Base-by-base conservation (phyloP, 37 sponge, comb jelly and placozoan genomes). In the Petrosia ficiformis region DNA sequence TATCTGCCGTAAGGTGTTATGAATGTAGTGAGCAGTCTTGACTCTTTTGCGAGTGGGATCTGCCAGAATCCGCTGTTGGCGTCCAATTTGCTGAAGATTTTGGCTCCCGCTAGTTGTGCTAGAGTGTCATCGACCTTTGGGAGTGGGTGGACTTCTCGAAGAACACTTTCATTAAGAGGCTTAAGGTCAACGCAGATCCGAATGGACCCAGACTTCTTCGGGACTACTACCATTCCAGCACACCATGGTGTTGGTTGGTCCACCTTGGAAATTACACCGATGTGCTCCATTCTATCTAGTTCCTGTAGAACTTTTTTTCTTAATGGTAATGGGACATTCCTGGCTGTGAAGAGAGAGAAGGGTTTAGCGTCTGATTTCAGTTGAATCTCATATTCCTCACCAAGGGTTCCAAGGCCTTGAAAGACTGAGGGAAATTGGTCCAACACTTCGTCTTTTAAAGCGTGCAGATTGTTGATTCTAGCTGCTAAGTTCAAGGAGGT, bases 171-270 rank as follows among this genome's bases (percentile, higher is more conserved):
- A n/a, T n/a, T n/a, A n/a, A n/a, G n/a, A n/a, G n/a, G n/a, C n/a
- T n/a, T n/a, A n/a, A n/a, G n/a, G n/a, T n/a, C n/a, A n/a, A n/a
- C n/a, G n/a, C n/a, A n/a, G n/a, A n/a, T n/a, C n/a, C n/a, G n/a
- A n/a, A n/a, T n/a, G n/a, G n/a, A n/a, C n/a, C n/a, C n/a, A n/a
- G n/a, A n/a, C n/a, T n/a, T n/a, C n/a, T n/a, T n/a, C n/a, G n/a
- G n/a, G n/a, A n/a, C n/a, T n/a, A n/a, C n/a, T n/a, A 80, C 80
- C 80, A 80, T 71, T 26, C 72, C 60, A 1, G 80, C 71, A 57
- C 80, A 80, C 80, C 80, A 80, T 19, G 35, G 28, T 22, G 80
- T 80, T 10, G 80, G 71, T 14, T 80, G 42, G 32, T 70, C 59
- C 22, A 80, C 71, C 57, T 73, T 70, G 33, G 80, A 59, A n/a